Percentiles rank a stretch among this genome's conserved stretches.
phyloP scores from a whole-genome alignment of 2,888 invertebrate genomes.

The Anorthoa munda region DNA sequence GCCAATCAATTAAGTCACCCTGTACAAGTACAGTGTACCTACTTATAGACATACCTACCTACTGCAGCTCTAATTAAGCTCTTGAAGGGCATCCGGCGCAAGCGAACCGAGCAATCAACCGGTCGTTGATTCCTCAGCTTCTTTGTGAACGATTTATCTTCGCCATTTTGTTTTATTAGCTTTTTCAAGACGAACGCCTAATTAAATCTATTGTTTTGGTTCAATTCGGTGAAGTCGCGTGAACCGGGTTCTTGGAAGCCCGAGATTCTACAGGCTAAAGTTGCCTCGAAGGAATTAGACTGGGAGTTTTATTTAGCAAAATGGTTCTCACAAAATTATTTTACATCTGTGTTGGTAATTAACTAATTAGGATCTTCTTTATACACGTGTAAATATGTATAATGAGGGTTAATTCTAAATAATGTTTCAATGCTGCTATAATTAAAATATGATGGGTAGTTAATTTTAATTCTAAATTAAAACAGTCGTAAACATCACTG shows the following conservation, averaged over 20 bases:
- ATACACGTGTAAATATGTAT: neutral
- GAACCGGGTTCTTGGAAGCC: constrained; percentile 40
- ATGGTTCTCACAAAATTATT: neutral
- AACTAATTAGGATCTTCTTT: neutral
- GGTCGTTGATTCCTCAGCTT: constrained; percentile 83
- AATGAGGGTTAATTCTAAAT: neutral
- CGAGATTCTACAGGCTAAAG: constrained; percentile 24
- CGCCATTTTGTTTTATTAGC: constrained; percentile 70
- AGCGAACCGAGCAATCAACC: constrained; percentile 79
- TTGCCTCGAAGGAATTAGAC: constrained; percentile 18
- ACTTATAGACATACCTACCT: constrained; percentile 56
- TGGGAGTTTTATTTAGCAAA: constrained; percentile 22
- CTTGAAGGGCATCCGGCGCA: constrained; percentile 83
- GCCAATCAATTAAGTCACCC: neutral
- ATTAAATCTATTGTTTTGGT: constrained; percentile 76
- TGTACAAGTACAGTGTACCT: constrained; percentile 11
- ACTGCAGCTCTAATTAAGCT: constrained; percentile 75
- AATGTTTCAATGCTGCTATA: neutral
- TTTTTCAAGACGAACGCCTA: constrained; percentile 71
- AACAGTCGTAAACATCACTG: constrained; percentile 7
- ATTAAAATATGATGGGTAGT: neutral
- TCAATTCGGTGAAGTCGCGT: constrained; percentile 59
- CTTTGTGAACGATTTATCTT: constrained; percentile 74
- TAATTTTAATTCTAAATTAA: constrained; percentile 23
- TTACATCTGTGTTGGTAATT: neutral